A percentile compares a stretch with the other conserved stretches of the same genome.
phyloP scores from a whole-genome alignment of 2,888 invertebrate species.

The Choristoneura rosaceana region DNA sequence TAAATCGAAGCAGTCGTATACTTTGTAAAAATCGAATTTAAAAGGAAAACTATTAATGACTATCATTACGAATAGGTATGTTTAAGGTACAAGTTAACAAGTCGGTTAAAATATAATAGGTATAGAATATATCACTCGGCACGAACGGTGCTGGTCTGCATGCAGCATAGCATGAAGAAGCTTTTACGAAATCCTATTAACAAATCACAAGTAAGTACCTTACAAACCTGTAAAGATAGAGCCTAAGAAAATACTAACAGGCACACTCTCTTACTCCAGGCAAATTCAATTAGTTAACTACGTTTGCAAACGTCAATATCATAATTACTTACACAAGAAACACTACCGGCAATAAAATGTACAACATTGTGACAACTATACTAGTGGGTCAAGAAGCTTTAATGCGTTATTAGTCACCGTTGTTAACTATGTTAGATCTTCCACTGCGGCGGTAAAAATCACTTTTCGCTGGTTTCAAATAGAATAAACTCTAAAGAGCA shows the following conservation, averaged over 20 bases:
- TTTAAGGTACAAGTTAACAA: no score
- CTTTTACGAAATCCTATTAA: no score
- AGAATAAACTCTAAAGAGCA: slow-evolving; percentile 44
- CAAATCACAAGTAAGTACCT: no score
- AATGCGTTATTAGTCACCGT: slow-evolving; percentile 10
- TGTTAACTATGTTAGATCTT: slow-evolving; percentile 25
- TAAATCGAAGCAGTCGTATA: no score
- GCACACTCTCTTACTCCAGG: background rate
- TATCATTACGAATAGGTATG: no score
- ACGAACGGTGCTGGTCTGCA: background rate
- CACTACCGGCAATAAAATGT: background rate
- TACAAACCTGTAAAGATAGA: no score
- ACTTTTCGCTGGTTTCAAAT: slow-evolving; percentile 53
- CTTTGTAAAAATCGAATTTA: no score
- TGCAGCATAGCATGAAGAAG: background rate
- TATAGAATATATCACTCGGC: no score
- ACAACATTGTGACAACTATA: background rate
- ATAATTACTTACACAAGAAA: background rate
- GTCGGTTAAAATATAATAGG: no score
- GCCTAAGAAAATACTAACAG: no score
- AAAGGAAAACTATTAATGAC: no score
- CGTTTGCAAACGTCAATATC: background rate
- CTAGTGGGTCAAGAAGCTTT: slow-evolving; percentile 14
- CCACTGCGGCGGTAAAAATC: slow-evolving; percentile 57
- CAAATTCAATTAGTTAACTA: background rate